These are phyloP conservation scores for Prinia subflava DNA, from an alignment of 2,113 vertebrate genomes.

Conservation along the genomic window DNA sequence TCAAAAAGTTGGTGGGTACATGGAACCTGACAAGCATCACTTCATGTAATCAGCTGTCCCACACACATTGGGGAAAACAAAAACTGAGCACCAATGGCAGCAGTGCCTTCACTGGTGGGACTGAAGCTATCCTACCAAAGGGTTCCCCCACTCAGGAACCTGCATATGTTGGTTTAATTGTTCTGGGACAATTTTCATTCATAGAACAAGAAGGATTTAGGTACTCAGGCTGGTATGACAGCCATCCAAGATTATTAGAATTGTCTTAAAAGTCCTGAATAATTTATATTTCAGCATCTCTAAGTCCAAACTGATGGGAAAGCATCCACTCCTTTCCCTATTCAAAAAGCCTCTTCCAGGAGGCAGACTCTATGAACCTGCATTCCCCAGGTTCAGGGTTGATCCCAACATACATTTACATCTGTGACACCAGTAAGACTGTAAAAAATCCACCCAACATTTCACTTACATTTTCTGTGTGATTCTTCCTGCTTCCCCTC, in stretches of 20 bases:
- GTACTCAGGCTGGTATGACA: background rate
- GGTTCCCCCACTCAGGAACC: background rate
- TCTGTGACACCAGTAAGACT: background rate
- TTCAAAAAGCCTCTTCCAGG: background rate
- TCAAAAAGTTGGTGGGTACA: background rate
- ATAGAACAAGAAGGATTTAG: background rate
- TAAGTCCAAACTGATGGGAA: background rate
- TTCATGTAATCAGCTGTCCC: background rate
- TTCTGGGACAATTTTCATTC: background rate
- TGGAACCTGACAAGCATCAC: background rate
- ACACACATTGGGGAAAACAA: background rate
- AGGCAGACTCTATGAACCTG: background rate
- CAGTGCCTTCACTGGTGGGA: background rate
- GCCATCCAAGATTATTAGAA: background rate
- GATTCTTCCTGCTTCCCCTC: background rate
- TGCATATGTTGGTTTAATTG: background rate
- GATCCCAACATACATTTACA: background rate
- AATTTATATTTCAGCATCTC: background rate
- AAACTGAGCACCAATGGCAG: background rate
- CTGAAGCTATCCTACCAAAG: background rate
- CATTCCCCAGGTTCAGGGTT: background rate
- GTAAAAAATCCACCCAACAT: background rate
- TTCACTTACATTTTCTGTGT: background rate
- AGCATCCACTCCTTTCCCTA: background rate
- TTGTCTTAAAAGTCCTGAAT: background rate